Conservation (phyloP, 2,888 invertebrate species). For the Volucella inanis region DNA sequence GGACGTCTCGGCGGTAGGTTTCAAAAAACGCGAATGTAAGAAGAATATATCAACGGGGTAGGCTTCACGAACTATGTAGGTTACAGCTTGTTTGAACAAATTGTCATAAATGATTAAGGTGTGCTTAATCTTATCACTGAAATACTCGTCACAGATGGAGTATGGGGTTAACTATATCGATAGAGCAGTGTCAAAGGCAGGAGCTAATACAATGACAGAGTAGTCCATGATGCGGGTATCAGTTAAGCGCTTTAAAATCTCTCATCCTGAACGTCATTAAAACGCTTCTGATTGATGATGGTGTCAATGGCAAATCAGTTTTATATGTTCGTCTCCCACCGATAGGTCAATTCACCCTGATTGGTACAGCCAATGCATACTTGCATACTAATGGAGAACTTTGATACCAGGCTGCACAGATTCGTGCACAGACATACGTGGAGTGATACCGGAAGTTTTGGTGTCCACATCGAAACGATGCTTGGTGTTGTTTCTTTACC, state of each 20-base stretch:
- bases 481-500: constrained; percentile 92
- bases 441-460: constrained; percentile 98
- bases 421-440: constrained; percentile 98
- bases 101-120: constrained; percentile 99
- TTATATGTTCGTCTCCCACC: constrained; percentile 99
- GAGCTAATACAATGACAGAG: constrained; percentile 98
- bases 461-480: constrained; percentile 93
- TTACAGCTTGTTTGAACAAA: constrained; percentile 99
- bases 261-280: constrained; percentile 97
- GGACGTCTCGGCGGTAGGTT: constrained; percentile 99
- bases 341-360: constrained; percentile 99
- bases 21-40: constrained; percentile 98
- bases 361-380: constrained; percentile 98
- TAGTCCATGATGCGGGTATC: constrained; percentile 97
- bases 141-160: constrained; percentile 99
- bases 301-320: constrained; percentile 99
- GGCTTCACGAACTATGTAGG: constrained; percentile 99
- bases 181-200: constrained; percentile 99
- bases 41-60: constrained; percentile 99
- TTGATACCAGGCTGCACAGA: constrained; percentile 99
- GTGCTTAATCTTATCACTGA: constrained; percentile 99
- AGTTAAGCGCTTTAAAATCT: constrained; percentile 96
- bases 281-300: constrained; percentile 99
- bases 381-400: constrained; percentile 98
- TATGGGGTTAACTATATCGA: constrained; percentile 99